Percentiles rank a stretch among this genome's conserved stretches.
Evolutionary conservation across 30 jellyfish, hydroid and myxozoan species (phyloP).

Genomic region (Catostylus mosaicus): DNA sequence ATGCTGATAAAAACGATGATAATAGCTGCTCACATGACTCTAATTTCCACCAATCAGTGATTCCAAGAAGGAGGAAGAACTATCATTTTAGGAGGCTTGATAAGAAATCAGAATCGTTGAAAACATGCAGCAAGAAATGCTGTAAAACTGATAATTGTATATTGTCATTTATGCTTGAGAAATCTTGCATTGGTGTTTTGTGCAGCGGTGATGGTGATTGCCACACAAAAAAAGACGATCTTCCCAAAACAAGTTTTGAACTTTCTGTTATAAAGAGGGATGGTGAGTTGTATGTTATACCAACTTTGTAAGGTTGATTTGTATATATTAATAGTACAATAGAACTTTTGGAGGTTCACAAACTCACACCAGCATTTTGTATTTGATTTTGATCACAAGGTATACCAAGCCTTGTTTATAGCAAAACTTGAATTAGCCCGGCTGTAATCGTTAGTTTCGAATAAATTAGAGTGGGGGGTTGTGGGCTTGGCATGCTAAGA

Average conservation of each 20-base stretch:
- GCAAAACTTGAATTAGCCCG: too few relatives aligned
- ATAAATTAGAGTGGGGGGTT: too few relatives aligned
- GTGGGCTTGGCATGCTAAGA: too few relatives aligned
- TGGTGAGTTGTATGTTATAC: constrained; percentile 34
- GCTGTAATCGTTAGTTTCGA: too few relatives aligned
- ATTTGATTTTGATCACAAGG: too few relatives aligned
- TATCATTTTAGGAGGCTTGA: constrained; percentile 62
- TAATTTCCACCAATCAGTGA: constrained; percentile 58
- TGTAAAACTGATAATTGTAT: constrained; percentile 87
- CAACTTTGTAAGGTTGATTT: too few relatives aligned
- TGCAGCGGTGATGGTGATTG: constrained; percentile 91
- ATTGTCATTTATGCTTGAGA: constrained; percentile 73
- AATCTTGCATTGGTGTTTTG: constrained; percentile 77
- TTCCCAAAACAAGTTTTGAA: constrained; percentile 63
- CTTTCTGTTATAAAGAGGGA: constrained; percentile 39
- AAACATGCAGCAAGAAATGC: constrained; percentile 83
- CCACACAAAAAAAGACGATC: constrained; percentile 71
- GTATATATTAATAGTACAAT: too few relatives aligned
- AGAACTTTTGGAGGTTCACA: too few relatives aligned
- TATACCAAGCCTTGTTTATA: too few relatives aligned
- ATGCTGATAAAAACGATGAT: neutral
- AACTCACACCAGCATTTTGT: too few relatives aligned
- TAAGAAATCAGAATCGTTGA: constrained; percentile 44
- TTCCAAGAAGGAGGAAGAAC: constrained; percentile 79
- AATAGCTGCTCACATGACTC: constrained; percentile 30